Evolutionary conservation across 2,113 vertebrate genomes (phyloP).

Genomic region (Syrmaticus mikado): DNA sequence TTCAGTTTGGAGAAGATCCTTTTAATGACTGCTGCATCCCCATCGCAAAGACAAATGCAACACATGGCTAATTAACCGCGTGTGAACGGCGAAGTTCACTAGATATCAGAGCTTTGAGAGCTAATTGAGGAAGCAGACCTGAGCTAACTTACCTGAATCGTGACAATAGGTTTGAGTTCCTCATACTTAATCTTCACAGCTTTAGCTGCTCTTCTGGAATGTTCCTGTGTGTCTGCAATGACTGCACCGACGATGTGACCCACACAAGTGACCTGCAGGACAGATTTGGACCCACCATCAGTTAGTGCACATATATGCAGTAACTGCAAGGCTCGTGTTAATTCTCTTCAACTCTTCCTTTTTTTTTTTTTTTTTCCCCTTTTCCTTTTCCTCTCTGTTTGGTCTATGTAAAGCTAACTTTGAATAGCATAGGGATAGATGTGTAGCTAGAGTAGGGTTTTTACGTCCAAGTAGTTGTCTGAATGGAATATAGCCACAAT

Average conservation of each 20-base stretch:
- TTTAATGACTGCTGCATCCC: neutral
- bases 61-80: fast-evolving
- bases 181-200: constrained; percentile 88
- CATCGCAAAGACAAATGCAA: neutral
- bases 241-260: constrained; percentile 93
- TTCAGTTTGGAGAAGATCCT: too few species aligned
- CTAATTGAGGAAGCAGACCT: neutral
- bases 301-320: neutral
- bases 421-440: neutral
- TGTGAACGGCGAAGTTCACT: neutral
- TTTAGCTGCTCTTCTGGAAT: constrained; percentile 90
- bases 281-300: neutral
- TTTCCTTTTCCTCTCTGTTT: neutral
- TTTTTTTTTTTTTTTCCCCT: neutral
- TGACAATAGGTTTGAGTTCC: constrained; percentile 87
- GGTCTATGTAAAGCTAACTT: neutral
- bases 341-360: neutral
- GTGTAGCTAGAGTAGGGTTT: neutral
- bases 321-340: neutral
- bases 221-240: constrained; percentile 89
- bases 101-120: neutral
- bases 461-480: neutral
- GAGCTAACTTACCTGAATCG: constrained; percentile 87
- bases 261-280: constrained; percentile 90
- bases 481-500: neutral